These are phyloP conservation scores for Temnopleurus reevesii DNA, from an alignment of 53 echinoderm and acorn worm genomes.

Conservation along the genomic window DNA sequence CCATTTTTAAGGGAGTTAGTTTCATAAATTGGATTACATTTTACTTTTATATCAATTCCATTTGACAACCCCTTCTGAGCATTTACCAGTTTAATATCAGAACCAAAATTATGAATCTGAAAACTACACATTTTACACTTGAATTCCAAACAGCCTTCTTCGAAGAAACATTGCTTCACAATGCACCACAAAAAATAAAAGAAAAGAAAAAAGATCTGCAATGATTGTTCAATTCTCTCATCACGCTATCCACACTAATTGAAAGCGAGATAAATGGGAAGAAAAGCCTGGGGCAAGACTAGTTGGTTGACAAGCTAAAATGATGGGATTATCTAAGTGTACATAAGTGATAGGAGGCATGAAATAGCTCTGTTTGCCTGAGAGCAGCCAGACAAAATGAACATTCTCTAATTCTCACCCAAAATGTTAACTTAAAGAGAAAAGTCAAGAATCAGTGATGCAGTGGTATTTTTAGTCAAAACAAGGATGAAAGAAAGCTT, in stretches of 20 bases:
- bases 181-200: not conserved
- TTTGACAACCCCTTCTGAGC: too few species aligned
- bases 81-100: too few species aligned
- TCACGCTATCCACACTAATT: not conserved
- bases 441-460: too few species aligned
- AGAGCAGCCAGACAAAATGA: not conserved
- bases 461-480: too few species aligned
- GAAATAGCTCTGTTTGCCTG: not conserved
- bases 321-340: conserved; percentile 21
- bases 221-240: conserved; percentile 24
- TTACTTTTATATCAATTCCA: too few species aligned
- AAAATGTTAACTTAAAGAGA: too few species aligned
- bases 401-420: too few species aligned
- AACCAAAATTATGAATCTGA: not conserved
- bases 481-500: too few species aligned
- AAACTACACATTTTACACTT: not conserved
- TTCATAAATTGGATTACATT: too few species aligned
- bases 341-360: conserved; percentile 8
- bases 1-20: too few species aligned
- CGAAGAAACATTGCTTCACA: not conserved
- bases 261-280: conserved; percentile 22
- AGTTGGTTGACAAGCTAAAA: not conserved
- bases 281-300: conserved; percentile 8
- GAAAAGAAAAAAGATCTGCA: not conserved
- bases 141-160: not conserved